Evolutionary conservation across 2,888 invertebrate genomes (phyloP), one percentile per base, ranked within the genome.

Genomic region (Metacarcinus magister): DNA sequence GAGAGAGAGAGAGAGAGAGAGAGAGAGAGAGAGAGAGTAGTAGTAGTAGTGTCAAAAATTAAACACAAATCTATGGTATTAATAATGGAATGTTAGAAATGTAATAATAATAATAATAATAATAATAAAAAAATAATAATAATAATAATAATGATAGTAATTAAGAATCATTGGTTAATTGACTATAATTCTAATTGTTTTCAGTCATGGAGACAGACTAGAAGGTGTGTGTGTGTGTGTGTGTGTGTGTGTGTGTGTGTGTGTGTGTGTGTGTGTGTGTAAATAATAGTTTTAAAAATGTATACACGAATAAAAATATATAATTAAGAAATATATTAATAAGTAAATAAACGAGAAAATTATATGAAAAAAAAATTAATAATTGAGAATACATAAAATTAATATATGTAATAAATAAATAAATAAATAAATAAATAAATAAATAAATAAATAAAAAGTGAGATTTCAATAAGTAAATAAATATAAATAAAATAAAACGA

Each of bases 341-440:
- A 0, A 7, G 8, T 28, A 0, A 10, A 82, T 19, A 82, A 82
- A 32, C 13, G 8, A 28, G 82, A 82, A 4, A 19, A 10, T 5
- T 10, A 5, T 82, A 82, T n/a, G 7, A 82, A 82, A n/a, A 82
- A 82, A 23, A 82, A 82, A n/a, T 10, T 10, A n/a, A 82, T 10
- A n/a, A 82, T 10, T 10, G 19, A 87, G 10, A 87, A 87, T 10
- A 87, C 3, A n/a, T n/a, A 13, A 8, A 82, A 82, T 82, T n/a
- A 82, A n/a, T n/a, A 82, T 82, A 28, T n/a, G 28, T n/a, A 82
- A 28, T 82, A 28, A 67, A 67, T 23, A 23, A 67, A 67, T 28
- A 28, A 82, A 82, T 82, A 82, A 82, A 7, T 28, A n/a, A 89
- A 89, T 89, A 89, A 89, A 89, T 89, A 89, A 54, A 54, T 13